Evolutionary conservation across 1,140 invertebrate genomes (phyloP).

Genomic region (Ceratina calcarata): DNA sequence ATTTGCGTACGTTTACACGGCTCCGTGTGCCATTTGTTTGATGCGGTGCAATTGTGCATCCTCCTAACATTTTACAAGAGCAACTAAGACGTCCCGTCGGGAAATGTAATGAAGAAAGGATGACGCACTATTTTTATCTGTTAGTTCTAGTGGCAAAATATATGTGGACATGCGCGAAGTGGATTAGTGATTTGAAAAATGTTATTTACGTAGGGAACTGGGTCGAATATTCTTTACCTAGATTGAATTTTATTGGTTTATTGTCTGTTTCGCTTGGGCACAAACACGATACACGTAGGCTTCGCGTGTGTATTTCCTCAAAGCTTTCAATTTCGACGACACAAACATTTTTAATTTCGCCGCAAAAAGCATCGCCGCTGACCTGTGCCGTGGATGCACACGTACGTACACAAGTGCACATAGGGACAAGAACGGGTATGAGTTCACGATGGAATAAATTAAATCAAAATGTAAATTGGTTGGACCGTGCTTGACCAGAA

Average conservation of each 20-base stretch:
- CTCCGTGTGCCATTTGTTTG: conserved; percentile 1
- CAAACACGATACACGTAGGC: not conserved
- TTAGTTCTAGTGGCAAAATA: no score
- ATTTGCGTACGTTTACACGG: conserved; percentile 4
- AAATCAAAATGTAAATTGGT: conserved; percentile 61
- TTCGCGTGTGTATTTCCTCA: not conserved
- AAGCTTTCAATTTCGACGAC: conserved; percentile 10
- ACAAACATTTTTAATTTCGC: conserved; percentile 34
- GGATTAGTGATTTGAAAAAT: not conserved
- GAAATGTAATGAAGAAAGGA: no score
- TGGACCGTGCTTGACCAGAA: conserved; percentile 1
- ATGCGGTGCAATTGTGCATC: not conserved
- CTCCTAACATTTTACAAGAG: no score
- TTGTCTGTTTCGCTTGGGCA: not conserved
- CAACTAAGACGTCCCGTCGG: no score
- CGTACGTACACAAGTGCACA: not conserved
- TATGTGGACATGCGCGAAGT: no score
- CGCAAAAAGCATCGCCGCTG: not conserved
- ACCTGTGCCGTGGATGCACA: no score
- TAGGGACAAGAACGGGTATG: not conserved
- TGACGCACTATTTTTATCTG: no score
- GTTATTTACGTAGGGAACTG: not conserved
- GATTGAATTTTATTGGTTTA: conserved; percentile 1
- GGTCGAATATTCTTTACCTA: not conserved
- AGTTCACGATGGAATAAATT: conserved; percentile 53